Evolutionary conservation across 2,113 vertebrate species (phyloP), one percentile per base, ranked within the genome.

Genomic region (Sturnus vulgaris): DNA sequence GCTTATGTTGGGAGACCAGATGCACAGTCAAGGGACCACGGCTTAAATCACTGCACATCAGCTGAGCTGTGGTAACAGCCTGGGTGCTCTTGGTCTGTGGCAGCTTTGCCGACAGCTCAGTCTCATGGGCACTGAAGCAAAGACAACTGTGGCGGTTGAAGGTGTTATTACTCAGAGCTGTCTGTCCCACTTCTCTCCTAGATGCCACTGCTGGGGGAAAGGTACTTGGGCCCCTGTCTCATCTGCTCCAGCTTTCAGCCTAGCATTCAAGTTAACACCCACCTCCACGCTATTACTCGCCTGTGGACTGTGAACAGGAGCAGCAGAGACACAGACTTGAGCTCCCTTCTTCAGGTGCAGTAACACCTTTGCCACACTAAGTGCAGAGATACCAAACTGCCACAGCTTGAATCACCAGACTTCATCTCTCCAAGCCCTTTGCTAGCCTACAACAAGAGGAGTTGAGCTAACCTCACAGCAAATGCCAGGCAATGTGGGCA

Each of bases 81-180:
- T 61, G 12, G 2, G 79, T 18, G 71, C 55, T 92, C 63, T 81
- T 39, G 46, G 85, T 47, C 85, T 92, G 94, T 1, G 39, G 88
- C 94, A 69, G 76, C 39, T 86, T 90, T 73, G 27, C 86, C 18
- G 0, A 81, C 94, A 86, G 88, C 88, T 90, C 88, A 70, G 94
- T 83, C 86, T 81, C 96, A 94, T 30, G 13, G 86, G 92, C 92
- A 90, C 71, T 93, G 96, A 93, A 96, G 88, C 95, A 96, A 94
- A 66, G 27, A 88, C 31, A 69, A 20, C 59, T 15, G 92, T 86
- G 88, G 82, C 80, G 39, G 94, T 25, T 97, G 92, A 88, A 94
- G 90, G 56, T 82, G 82, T 90, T 94, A 97, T 96, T 95, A 96
- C 86, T 96, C 96, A 96, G 96, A 96, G 92, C 88, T 93, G 95